Base-by-base conservation (phyloP, 2,113 vertebrate genomes). In the Pomatostomus ruficeps region DNA sequence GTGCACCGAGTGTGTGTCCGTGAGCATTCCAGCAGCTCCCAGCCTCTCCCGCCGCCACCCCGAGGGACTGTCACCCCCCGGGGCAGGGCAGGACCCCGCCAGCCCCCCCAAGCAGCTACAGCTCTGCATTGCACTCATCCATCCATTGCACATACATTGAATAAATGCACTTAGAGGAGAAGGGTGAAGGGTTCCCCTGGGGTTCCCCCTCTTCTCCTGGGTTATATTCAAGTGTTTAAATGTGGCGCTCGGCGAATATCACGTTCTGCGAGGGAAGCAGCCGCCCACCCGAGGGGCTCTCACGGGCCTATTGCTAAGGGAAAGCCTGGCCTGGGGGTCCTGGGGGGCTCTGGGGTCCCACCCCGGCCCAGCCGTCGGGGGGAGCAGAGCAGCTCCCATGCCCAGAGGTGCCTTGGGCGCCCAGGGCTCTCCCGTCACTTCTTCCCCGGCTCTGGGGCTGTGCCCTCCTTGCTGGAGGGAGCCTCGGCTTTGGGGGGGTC, bases 131-230 rank as follows among this genome's bases (percentile, higher is more conserved):
- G 98, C 98, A 77, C 95, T 91, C 95, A 88, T 97, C 98, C 96
- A 89, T 98, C 93, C 31, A 68, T 97, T 98, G 97, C 96, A 97
- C 97, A 67, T 92, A 97, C 83, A 61, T 91, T 92, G 95, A 97
- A 98, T 99, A 98, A 99, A 99, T 99, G 99, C 98, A 99, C 99
- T 99, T 99, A 97, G 83, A 86, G 87, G 95, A 97, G 97, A 83
- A 88, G 88, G 87, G 80, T 2, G 1, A n/a, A 59, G 79, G 55
- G 45, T 14, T 55, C 26, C 67, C 85, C n/a, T 9, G 93, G 18
- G 98, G 38, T 14, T 12, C 63, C 78, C 48, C 63, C 71, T 54
- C 70, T 81, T 97, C 63, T 70, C 93, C 97, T 97, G 83, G 82
- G 82, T 97, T 97, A 98, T 97, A 98, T 94, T 98, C 98, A 98